Conservation (phyloP, 2,797 vertebrate species). For the Etheostoma perlongum region DNA sequence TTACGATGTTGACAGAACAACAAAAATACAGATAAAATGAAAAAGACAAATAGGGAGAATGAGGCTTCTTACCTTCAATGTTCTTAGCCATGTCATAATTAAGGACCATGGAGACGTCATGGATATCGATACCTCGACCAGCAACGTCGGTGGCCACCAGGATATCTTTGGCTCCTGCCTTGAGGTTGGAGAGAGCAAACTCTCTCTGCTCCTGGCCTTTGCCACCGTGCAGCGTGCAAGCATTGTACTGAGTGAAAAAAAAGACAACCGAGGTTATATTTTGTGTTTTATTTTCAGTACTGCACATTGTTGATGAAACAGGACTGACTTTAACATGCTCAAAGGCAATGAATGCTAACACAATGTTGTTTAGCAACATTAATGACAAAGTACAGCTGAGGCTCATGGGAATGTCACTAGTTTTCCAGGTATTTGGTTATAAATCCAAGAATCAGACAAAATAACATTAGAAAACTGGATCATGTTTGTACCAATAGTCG, state of each 20-base stretch:
- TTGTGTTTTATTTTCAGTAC: not conserved
- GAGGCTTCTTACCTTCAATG: slow-evolving; percentile 90
- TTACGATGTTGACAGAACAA: not conserved
- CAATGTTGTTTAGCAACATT: not conserved
- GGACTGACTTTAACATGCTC: rapidly evolving
- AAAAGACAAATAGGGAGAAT: not conserved
- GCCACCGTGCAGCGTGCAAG: slow-evolving; percentile 96
- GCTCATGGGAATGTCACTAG: not conserved
- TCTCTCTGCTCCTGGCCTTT: slow-evolving; percentile 99
- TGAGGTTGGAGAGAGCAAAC: slow-evolving; percentile 98
- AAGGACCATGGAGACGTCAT: slow-evolving; percentile 97
- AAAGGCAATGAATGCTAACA: not conserved
- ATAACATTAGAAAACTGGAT: not conserved
- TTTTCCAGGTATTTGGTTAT: too few species aligned
- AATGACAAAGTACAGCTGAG: not conserved
- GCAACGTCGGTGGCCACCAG: slow-evolving; percentile 98
- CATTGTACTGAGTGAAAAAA: slow-evolving; percentile 90
- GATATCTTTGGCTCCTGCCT: slow-evolving; percentile 98
- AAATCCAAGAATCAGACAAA: not conserved
- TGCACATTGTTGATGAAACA: not conserved
- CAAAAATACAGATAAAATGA: not conserved
- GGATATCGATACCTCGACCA: slow-evolving; percentile 97
- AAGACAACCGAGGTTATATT: not conserved
- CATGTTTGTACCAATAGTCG: not conserved
- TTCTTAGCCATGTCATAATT: slow-evolving; percentile 99